Percentiles rank a stretch among this genome's conserved stretches.
phyloP scores from a whole-genome alignment of 2,888 invertebrate genomes.

The Quadroppia sp. region DNA sequence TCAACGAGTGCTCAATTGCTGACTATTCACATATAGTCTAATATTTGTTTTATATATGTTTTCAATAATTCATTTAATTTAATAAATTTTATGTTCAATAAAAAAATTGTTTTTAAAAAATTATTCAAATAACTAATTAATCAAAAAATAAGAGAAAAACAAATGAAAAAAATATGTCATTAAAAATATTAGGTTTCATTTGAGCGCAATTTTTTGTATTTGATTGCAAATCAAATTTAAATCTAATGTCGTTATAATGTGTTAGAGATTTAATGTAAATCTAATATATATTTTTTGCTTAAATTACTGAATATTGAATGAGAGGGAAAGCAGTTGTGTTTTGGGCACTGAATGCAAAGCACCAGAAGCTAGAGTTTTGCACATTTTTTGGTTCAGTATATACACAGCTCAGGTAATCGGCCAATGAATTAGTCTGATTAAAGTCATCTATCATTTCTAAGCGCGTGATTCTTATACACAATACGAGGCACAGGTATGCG shows the following conservation, averaged over 20 bases:
- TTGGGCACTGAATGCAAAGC: neutral
- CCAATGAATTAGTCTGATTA: conserved; percentile 31
- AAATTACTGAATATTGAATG: neutral
- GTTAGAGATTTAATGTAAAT: neutral
- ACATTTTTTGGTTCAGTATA: neutral
- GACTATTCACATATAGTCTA: too few relatives aligned
- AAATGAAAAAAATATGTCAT: conserved; percentile 1
- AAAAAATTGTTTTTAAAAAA: neutral
- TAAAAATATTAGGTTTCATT: conserved; percentile 2
- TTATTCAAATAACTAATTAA: neutral
- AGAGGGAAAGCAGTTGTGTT: neutral
- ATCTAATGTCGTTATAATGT: conserved; percentile 4
- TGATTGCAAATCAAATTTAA: neutral
- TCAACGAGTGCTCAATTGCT: too few relatives aligned
- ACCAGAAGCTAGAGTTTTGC: conserved; percentile 10
- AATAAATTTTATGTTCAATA: too few relatives aligned
- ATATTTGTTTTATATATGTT: too few relatives aligned
- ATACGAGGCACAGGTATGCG: neutral
- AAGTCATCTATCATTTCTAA: conserved; percentile 30
- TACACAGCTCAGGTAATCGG: neutral
- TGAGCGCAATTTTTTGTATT: neutral
- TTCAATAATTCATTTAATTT: too few relatives aligned
- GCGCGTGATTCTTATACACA: conserved; percentile 28
- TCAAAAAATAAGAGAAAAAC: neutral
- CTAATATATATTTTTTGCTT: neutral